phyloP scores from a whole-genome alignment of 2,888 invertebrate genomes.

The Clepsis dumicolana region DNA sequence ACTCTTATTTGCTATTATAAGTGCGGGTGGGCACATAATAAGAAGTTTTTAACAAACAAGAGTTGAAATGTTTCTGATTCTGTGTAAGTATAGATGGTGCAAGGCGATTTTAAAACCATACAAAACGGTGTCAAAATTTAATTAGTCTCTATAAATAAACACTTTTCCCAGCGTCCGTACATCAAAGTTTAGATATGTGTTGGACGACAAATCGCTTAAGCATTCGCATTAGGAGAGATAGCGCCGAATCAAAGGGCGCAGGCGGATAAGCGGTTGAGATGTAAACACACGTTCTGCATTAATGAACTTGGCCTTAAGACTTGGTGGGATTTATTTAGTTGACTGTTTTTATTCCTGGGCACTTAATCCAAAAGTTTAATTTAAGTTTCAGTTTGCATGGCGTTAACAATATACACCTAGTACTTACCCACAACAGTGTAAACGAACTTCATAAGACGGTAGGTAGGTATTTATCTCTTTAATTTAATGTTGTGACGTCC shows the following conservation, averaged over 20 bases:
- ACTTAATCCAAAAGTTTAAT: neutral
- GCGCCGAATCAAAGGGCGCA: slow-evolving; percentile 71
- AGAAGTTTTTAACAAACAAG: too few relatives aligned
- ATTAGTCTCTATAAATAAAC: neutral
- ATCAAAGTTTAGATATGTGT: slow-evolving; percentile 75
- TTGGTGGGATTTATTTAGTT: slow-evolving; percentile 28
- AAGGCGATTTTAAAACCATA: neutral
- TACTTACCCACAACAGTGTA: too few relatives aligned
- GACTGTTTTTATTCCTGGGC: neutral
- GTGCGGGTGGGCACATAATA: too few relatives aligned
- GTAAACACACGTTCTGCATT: slow-evolving; percentile 70
- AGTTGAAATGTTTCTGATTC: too few relatives aligned
- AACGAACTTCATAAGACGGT: too few relatives aligned
- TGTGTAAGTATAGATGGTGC: too few relatives aligned
- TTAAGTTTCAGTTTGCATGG: too few relatives aligned
- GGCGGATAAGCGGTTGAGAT: slow-evolving; percentile 62
- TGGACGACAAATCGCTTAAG: slow-evolving; percentile 80
- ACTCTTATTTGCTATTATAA: too few relatives aligned
- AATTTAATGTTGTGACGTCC: too few relatives aligned
- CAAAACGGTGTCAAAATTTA: neutral
- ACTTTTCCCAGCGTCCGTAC: slow-evolving; percentile 55
- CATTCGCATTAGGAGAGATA: slow-evolving; percentile 75
- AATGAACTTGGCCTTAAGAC: slow-evolving; percentile 69
- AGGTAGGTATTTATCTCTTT: too few relatives aligned
- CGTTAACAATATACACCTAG: too few relatives aligned